These are phyloP conservation scores for Oxycera nigricornis DNA, from an alignment of 2,888 invertebrate species.

Conservation along the genomic window DNA sequence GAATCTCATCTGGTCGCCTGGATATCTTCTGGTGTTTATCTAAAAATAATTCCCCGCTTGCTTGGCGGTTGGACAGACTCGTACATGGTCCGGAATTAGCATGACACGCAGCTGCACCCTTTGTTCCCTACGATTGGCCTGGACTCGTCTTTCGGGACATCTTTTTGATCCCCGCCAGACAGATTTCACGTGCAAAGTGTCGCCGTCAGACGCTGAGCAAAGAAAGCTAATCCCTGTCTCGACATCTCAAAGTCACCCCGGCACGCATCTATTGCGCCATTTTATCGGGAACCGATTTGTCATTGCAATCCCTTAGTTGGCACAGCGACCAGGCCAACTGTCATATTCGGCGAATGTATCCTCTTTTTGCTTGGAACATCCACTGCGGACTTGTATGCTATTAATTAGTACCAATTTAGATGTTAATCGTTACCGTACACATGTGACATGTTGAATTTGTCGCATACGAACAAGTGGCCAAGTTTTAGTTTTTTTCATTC, in stretches of 20 bases:
- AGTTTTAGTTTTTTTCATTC: no score
- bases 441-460: background rate
- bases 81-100: background rate
- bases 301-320: constrained; percentile 1
- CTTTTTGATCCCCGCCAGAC: background rate
- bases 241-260: background rate
- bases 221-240: background rate
- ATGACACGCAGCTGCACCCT: background rate
- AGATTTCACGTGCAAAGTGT: no score
- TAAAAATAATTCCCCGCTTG: background rate
- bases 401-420: constrained; percentile 40
- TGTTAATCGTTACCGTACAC: constrained; percentile 24
- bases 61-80: background rate
- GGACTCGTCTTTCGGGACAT: background rate
- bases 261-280: background rate
- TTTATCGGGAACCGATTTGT: constrained; percentile 20
- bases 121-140: background rate
- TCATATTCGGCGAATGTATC: constrained; percentile 15
- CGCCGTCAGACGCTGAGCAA: background rate
- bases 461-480: background rate
- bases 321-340: background rate
- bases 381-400: constrained; percentile 7
- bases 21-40: background rate
- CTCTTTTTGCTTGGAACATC: background rate
- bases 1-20: background rate